Conservation (phyloP, 2,797 vertebrate species). For the Acanthiza pusilla region DNA sequence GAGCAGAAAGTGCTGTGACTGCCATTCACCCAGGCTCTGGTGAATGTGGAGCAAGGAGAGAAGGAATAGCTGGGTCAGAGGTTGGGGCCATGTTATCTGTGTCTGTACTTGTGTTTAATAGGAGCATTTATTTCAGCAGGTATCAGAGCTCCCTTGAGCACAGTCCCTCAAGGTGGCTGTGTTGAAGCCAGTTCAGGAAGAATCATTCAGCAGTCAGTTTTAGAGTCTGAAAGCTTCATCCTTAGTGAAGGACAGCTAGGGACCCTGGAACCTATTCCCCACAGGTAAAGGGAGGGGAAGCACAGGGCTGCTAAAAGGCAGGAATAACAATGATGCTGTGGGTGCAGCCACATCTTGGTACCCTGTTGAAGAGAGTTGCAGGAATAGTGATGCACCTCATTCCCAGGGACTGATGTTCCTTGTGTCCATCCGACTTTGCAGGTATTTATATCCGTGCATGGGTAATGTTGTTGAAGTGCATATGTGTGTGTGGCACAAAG, state of each 20-base stretch:
- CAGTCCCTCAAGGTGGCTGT: neutral
- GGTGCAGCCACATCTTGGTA: neutral
- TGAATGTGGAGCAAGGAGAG: neutral
- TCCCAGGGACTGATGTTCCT: neutral
- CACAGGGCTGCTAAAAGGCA: neutral
- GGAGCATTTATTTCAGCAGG: constrained; percentile 32
- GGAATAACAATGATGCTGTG: neutral
- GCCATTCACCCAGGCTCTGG: neutral
- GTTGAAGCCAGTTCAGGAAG: constrained; percentile 20
- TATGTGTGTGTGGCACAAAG: neutral
- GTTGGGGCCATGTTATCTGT: neutral
- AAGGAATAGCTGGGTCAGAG: neutral
- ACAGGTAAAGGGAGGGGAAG: constrained; percentile 49
- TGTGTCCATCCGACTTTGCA: neutral
- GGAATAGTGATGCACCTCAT: neutral
- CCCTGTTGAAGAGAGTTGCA: neutral
- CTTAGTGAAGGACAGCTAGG: constrained; percentile 44
- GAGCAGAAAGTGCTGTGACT: neutral
- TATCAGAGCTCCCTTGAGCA: constrained; percentile 9
- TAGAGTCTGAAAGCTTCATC: constrained; percentile 30
- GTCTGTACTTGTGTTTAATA: neutral
- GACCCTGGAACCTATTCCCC: neutral
- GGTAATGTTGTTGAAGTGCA: neutral
- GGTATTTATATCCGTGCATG: neutral
- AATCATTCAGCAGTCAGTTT: constrained; percentile 32